Evolutionary conservation across 2,888 invertebrate genomes (phyloP), one percentile per base, ranked within the genome.

Genomic region (Andrena flavipes): DNA sequence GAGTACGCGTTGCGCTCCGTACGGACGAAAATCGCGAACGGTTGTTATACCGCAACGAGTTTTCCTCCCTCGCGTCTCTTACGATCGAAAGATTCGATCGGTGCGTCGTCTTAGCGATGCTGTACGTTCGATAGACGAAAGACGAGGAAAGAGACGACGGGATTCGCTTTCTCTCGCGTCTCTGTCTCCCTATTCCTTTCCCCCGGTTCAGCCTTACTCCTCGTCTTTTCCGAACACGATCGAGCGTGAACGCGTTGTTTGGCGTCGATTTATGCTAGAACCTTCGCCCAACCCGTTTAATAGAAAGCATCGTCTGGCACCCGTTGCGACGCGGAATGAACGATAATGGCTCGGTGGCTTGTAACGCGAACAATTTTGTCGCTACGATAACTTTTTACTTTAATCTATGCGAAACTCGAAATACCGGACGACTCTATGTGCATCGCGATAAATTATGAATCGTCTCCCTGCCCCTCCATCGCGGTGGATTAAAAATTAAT

Each of bases 401-500:
- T 69, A 59, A 79, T 62, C 62, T 56, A 69, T 13, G 26, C 13
- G 54, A n/a, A 62, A 78, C 26, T 23, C 80, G 49, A 70, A 48
- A 35, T n/a, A 33, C 4, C 29, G 23, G 0, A 2, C 8, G 6
- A 6, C 54, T 64, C 10, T 30, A 48, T 13, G 23, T 13, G 49
- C 35, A 29, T 42, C 23, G 54, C 42, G 42, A 48, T 80, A 80
- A 80, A 80, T 72, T 80, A 71, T 63, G 26, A 33, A 65, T 60
- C 54, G 42, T n/a, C 29, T 26, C 20, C 23, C 8, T 8, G 16
- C 13, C 42, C n/a, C 71, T 30, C 63, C 65, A 69, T 62, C 71
- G 75, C 64, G 78, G 72, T 30, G 70, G 76, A 84, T 87, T 82
- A 85, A 82, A 87, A 86, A 87, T 87, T 87, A 87, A 86, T 87